Evolutionary conservation across 2,113 vertebrate genomes (phyloP).

Genomic region (Cephalopterus ornatus): DNA sequence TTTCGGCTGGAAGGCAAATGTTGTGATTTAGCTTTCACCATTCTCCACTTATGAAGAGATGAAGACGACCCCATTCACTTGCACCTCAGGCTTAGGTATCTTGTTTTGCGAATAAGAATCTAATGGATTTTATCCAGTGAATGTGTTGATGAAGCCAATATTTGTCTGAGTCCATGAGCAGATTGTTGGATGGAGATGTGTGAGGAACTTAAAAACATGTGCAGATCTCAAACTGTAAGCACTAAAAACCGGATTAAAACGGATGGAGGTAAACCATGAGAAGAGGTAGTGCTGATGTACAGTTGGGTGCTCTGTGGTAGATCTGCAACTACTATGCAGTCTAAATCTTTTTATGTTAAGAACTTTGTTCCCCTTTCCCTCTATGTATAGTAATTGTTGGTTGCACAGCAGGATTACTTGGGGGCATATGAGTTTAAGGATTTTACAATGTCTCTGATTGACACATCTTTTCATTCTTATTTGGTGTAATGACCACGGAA

Average conservation of each 20-base stretch:
- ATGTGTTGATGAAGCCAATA: background rate
- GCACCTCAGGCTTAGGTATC: background rate
- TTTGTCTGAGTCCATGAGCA: background rate
- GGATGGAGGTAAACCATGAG: background rate
- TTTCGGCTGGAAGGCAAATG: background rate
- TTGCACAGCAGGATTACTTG: background rate
- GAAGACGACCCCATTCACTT: background rate
- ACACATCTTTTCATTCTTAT: background rate
- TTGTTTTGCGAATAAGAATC: background rate
- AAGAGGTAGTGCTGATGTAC: background rate
- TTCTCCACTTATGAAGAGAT: background rate
- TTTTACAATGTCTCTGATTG: background rate
- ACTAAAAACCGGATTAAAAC: accelerated
- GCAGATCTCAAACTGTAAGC: background rate
- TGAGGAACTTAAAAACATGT: background rate
- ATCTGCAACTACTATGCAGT: background rate
- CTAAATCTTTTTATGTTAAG: background rate
- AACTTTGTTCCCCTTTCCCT: background rate
- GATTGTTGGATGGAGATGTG: background rate
- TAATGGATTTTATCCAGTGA: background rate
- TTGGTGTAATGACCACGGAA: background rate
- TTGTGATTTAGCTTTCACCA: background rate
- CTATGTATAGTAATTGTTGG: background rate
- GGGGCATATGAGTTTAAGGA: background rate
- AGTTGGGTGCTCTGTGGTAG: background rate